These are phyloP conservation scores for Hydropotes inermis DNA, from an alignment of 2,113 vertebrate species.

Conservation along the genomic window DNA sequence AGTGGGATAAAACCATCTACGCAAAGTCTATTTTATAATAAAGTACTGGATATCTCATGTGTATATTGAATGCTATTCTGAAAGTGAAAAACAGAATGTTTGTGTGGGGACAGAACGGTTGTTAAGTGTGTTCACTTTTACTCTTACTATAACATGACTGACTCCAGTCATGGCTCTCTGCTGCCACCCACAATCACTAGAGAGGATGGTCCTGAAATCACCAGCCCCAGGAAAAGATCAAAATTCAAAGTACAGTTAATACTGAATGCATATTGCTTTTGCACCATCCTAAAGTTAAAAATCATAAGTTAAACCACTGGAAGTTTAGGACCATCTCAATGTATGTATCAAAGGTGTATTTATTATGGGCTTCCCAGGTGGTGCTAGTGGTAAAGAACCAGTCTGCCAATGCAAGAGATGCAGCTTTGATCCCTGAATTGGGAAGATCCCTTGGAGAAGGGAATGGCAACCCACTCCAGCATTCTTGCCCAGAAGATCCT, in stretches of 20 bases:
- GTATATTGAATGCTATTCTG: background rate
- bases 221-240: background rate
- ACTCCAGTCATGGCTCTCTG: background rate
- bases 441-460: background rate
- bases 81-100: background rate
- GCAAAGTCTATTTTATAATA: background rate
- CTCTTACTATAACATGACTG: background rate
- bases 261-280: background rate
- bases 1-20: background rate
- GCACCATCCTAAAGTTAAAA: background rate
- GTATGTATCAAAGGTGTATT: background rate
- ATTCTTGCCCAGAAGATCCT: background rate
- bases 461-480: background rate
- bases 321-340: background rate
- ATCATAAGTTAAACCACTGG: background rate
- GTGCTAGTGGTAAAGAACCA: background rate
- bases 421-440: background rate
- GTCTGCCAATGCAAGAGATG: background rate
- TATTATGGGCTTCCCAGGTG: background rate
- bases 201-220: background rate
- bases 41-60: background rate
- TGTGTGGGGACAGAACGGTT: background rate
- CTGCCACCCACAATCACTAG: background rate
- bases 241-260: background rate
- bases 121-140: background rate